Percentiles rank a stretch among this genome's conserved stretches.
Evolutionary conservation across 2,797 vertebrate species (phyloP).

Genomic region (Pangasius macronema): DNA sequence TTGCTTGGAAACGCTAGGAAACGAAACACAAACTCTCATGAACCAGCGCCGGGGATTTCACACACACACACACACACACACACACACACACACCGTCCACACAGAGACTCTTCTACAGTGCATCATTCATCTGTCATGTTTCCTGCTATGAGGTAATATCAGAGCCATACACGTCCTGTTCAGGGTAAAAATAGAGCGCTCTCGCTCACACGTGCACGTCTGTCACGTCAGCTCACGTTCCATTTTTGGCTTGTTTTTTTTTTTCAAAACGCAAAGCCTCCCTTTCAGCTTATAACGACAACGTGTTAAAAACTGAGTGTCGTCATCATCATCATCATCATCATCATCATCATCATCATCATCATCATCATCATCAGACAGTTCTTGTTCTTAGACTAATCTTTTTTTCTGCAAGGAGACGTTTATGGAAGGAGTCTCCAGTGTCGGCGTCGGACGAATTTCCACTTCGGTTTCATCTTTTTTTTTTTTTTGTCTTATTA

Average conservation of each 20-base stretch:
- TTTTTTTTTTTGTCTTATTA: background rate
- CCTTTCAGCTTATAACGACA: background rate
- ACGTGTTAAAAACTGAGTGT: too few species aligned
- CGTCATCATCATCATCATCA: too few species aligned
- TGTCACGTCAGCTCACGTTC: conserved; percentile 9
- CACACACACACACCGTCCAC: conserved; percentile 45
- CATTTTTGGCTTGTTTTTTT: background rate
- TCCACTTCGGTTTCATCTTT: background rate
- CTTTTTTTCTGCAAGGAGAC: background rate
- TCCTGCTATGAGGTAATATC: conserved; percentile 61
- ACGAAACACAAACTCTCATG: conserved; percentile 38
- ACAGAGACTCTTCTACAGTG: conserved; percentile 52
- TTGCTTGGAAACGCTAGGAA: conserved; percentile 57
- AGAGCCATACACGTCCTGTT: conserved; percentile 61
- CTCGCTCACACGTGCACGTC: conserved; percentile 40
- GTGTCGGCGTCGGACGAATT: background rate
- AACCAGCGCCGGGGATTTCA: conserved; percentile 51
- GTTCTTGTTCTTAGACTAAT: too few species aligned
- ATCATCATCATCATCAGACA: too few species aligned
- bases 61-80: background rate
- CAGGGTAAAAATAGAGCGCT: conserved; percentile 38
- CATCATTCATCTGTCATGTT: conserved; percentile 46
- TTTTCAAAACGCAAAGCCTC: background rate
- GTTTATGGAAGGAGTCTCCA: background rate
- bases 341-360: too few species aligned